Evolutionary conservation across 2,113 vertebrate genomes (phyloP), one percentile per base, ranked within the genome.

Genomic region (Scophthalmus maximus): DNA sequence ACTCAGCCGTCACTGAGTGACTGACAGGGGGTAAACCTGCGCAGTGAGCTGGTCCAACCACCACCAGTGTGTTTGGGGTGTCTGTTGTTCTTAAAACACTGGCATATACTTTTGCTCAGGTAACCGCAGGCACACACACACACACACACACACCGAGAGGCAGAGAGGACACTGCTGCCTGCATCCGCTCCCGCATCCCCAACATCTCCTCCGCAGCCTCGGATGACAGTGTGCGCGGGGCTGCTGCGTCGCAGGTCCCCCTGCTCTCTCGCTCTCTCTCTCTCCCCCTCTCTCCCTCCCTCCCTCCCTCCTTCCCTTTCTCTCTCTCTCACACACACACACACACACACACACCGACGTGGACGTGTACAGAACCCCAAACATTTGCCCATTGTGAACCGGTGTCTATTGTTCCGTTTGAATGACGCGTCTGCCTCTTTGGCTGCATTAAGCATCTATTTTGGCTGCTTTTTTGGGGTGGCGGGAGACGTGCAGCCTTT

Each of bases 321-420:
- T 42, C 78, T 50, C 55, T 14, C 66, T 34, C 51, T n/a, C 52
- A 0, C 60, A 4, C 60, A 22, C 44, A 25, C 36, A 15, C 50
- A 10, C 42, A n/a, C 65, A 20, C 58, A 60, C 66, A 64, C 68
- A 42, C 63, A 55, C 52, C 44, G 42, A 56, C 79, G 65, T 83
- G 85, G 87, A 92, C 92, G 90, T 93, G 90, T 75, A 78, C 78
- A 68, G 88, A 89, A 88, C 73, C 81, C 63, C 73, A 91, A 92
- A 79, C 86, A 88, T 85, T 77, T 90, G 85, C 89, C 88, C 86
- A 81, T 63, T 83, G 78, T 83, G 76, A 85, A 77, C 76, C 83
- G 75, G 78, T 86, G 71, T 82, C 88, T 86, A 90, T 87, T 91
- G 91, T 92, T 91, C 85, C 52, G 79, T 62, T 73, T 73, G 85